Conservation (phyloP, 2,797 vertebrate species). For the Buphagus erythrorhynchus region DNA sequence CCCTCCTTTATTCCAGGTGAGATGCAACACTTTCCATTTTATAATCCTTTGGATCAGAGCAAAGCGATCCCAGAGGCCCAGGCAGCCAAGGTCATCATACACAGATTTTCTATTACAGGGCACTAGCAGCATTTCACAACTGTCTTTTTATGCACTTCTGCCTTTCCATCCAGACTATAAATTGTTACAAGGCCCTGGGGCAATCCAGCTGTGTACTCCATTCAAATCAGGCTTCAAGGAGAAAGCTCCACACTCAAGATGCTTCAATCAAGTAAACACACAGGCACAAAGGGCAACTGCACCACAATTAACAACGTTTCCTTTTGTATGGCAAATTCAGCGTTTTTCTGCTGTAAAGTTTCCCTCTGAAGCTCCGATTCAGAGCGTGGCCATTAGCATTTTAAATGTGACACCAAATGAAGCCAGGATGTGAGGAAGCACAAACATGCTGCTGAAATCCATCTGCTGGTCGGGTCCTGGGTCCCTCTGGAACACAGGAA, state of each 20-base stretch:
- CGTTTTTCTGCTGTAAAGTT: neutral
- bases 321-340: neutral
- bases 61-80: constrained; percentile 23
- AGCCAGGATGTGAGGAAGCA: neutral
- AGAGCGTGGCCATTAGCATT: constrained; percentile 44
- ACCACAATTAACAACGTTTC: constrained; percentile 25
- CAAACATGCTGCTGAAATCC: neutral
- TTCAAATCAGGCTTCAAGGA: constrained; percentile 70
- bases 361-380: constrained; percentile 25
- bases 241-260: constrained; percentile 57
- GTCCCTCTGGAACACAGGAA: neutral
- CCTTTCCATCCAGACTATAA: constrained; percentile 64
- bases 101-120: constrained; percentile 55
- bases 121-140: constrained; percentile 56
- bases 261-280: constrained; percentile 71
- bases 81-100: constrained; percentile 62
- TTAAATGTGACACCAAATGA: constrained; percentile 38
- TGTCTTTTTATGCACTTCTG: constrained; percentile 71
- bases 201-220: constrained; percentile 59
- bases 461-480: neutral
- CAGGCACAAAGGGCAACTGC: constrained; percentile 69
- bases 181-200: constrained; percentile 71
- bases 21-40: neutral
- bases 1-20: neutral
- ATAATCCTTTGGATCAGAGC: constrained; percentile 2